Evolutionary conservation across 2,113 vertebrate genomes (phyloP).

Genomic region (Archocentrus centrarchus): DNA sequence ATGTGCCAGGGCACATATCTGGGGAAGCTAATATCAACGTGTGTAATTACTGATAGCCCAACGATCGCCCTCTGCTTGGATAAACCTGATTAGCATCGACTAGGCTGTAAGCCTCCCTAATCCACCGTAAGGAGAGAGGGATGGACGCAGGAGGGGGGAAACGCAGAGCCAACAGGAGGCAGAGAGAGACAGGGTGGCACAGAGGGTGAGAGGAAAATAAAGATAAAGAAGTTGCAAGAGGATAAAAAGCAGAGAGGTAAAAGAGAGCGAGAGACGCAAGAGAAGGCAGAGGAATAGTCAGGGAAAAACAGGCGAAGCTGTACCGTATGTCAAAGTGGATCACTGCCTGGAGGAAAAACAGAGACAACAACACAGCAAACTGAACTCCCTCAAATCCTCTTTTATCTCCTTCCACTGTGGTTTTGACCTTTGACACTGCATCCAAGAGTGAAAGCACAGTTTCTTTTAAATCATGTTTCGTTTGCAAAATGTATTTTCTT

Average conservation of each 20-base stretch:
- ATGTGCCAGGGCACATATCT: conserved; percentile 60
- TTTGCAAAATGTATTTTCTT: background rate
- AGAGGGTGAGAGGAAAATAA: background rate
- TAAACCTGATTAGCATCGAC: conserved; percentile 80
- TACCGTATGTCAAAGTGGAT: background rate
- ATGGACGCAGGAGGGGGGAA: conserved; percentile 22
- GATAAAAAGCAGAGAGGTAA: background rate
- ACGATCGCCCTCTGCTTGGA: conserved; percentile 70
- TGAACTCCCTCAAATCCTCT: background rate
- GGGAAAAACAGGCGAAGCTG: background rate
- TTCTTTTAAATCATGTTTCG: background rate
- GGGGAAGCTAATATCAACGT: conserved; percentile 67
- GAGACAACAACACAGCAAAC: background rate
- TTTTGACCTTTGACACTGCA: background rate
- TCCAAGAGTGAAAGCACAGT: background rate
- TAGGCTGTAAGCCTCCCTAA: conserved; percentile 63
- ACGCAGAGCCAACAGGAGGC: background rate
- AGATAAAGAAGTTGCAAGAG: conserved; percentile 8
- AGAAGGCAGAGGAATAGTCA: background rate
- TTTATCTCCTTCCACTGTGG: background rate
- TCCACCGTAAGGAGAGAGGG: conserved; percentile 63
- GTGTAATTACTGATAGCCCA: conserved; percentile 74
- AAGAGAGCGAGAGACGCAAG: background rate
- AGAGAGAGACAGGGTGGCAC: conserved; percentile 7
- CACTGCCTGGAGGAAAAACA: conserved; percentile 21